Base-by-base conservation (phyloP, 2,113 vertebrate genomes). In the Nesogale talazaci region DNA sequence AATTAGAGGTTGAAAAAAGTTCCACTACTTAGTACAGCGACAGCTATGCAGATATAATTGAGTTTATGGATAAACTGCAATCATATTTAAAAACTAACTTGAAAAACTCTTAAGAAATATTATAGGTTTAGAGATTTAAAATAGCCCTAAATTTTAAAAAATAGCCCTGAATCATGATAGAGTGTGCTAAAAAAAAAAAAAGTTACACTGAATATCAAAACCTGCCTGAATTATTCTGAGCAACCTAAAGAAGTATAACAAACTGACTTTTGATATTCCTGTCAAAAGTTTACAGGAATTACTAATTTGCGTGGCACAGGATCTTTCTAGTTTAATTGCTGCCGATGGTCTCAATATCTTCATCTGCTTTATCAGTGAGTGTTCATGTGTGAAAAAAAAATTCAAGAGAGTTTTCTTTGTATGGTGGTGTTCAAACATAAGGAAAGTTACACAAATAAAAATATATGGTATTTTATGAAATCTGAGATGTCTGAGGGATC, bases 81-180 rank as follows among this genome's bases (percentile, higher is more conserved):
- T 76, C n/a, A 81, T 80, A 22, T 65, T 46, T 95, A 74, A n/a
- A 92, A 90, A 74, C 38, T 61, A 85, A 70, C 38, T 56, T 57
- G 72, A 65, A 46, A 63, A 65, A 56, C 8, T 36, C 22, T 61
- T 61, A 61, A 61, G 22, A 61, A 61, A 22, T 61, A 61, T 19
- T 59, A 84, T 19, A 38, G 15, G 57, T 1, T 22, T 23, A 1
- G 23, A 79, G 56, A 87, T 10, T 46, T 52, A 29, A 70, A 69
- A 82, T 40, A 65, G 27, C 16, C 57, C 46, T 59, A 79, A n/a
- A n/a, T n/a, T n/a, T n/a, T n/a, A n/a, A n/a, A 29, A 70, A 69
- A 82, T 40, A 65, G 27, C 16, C 57, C 46, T 59, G 75, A 88
- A 40, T 34, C 1, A 75, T 20, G 22, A 10, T 46, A 65, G 11